Conservation (phyloP, 2,888 invertebrate species). For the Toxonevra muliebris region DNA sequence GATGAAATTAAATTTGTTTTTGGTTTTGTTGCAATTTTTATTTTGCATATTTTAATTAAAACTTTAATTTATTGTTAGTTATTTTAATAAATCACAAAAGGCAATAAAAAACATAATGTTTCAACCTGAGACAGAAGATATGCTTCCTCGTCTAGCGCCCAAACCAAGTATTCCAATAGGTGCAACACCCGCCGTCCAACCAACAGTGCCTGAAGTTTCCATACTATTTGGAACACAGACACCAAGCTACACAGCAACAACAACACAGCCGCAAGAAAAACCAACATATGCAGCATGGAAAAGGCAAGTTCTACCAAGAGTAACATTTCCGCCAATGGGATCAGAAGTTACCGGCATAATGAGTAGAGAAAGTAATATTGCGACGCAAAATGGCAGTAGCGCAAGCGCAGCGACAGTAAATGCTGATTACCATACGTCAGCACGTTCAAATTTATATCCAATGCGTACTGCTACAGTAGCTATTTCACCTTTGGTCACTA, state of each 20-base stretch:
- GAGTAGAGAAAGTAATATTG: not conserved
- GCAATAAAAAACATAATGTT: constrained; percentile 47
- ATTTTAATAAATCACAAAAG: not conserved
- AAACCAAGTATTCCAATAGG: constrained; percentile 48
- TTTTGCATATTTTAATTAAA: too few species aligned
- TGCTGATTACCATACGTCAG: constrained; percentile 9
- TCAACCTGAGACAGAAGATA: constrained; percentile 58
- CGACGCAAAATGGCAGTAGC: not conserved
- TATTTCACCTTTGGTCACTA: constrained; percentile 13
- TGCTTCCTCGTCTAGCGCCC: constrained; percentile 59
- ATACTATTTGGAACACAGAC: constrained; percentile 34
- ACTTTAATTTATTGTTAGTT: too few species aligned
- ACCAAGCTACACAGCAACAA: constrained; percentile 6
- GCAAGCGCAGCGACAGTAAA: constrained; percentile 4
- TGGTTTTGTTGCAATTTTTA: too few species aligned
- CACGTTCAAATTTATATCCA: constrained; percentile 41
- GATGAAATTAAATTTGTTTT: too few species aligned
- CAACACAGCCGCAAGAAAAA: constrained; percentile 29
- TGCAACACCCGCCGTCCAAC: constrained; percentile 38
- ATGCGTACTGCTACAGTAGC: constrained; percentile 23
- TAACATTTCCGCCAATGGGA: constrained; percentile 46
- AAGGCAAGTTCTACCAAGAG: constrained; percentile 56
- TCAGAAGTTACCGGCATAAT: constrained; percentile 43
- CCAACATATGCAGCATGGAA: constrained; percentile 54
- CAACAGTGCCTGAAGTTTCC: constrained; percentile 44